Evolutionary conservation across 2,888 invertebrate genomes (phyloP), one percentile per base, ranked within the genome.

Genomic region (Eupithecia inturbata): DNA sequence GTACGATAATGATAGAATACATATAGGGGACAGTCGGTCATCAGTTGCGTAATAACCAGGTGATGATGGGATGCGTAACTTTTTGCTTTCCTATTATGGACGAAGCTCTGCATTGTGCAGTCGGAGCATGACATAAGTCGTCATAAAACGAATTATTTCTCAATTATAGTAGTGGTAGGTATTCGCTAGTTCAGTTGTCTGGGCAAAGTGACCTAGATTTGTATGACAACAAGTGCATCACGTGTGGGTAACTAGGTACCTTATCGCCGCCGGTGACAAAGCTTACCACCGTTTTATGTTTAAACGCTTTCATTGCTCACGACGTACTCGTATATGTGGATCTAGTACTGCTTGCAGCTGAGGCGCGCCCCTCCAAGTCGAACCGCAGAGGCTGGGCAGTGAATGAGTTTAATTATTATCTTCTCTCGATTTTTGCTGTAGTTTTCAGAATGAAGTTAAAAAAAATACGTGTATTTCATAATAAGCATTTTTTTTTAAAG

Each of bases 61-160:
- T 26, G 57, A 14, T 57, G 57, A 12, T 57, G 5, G 22, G 26
- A 26, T 57, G 57, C 26, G 26, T 57, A 26, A 12, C 57, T 57
- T 26, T 57, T 53, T 57, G 14, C 57, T 57, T 22, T 26, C 57
- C 26, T 57, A 57, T 26, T 57, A 57, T 57, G 57, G 57, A 53
- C 5, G 10, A 22, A 57, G 14, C 53, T 53, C 53, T 10, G 53
- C 57, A 26, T 26, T 57, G 3, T 26, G 26, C 12, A 57, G 57
- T 57, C 26, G 14, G 26, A 26, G 57, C 26, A 57, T 57, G 57
- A 12, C 57, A 57, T 57, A 5, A 57, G 14, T 26, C 57, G 26
- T 53, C 57, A 57, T 57, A 26, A 57, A 57, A 57, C 26, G 26
- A 57, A 57, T 26, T 26, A 22, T 57, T 22, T 57, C 26, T 26